These are phyloP conservation scores for Acrobasis consociella DNA, from an alignment of 2,888 invertebrate genomes.

Conservation along the genomic window DNA sequence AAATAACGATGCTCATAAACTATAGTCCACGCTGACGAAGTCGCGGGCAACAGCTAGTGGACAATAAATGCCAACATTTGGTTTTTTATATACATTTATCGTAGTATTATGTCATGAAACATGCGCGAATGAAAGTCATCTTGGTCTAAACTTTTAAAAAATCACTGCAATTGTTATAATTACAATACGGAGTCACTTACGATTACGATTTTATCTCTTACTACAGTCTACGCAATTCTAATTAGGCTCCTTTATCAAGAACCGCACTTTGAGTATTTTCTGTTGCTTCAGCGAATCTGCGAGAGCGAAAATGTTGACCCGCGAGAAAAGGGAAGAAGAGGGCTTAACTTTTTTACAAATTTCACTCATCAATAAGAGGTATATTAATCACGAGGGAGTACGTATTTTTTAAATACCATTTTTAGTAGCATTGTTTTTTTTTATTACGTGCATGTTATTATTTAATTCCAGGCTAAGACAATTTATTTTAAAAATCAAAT, in stretches of 20 bases:
- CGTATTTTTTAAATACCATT: too few relatives aligned
- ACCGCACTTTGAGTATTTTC: conserved; percentile 1
- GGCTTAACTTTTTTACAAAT: background rate
- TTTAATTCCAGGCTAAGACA: too few relatives aligned
- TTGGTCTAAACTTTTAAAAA: background rate
- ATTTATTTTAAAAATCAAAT: too few relatives aligned
- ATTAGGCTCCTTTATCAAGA: conserved; percentile 10
- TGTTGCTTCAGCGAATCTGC: conserved; percentile 12
- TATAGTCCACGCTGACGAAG: too few relatives aligned
- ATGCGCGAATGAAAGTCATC: background rate
- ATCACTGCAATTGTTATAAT: background rate
- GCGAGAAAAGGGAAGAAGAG: background rate
- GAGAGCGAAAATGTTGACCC: conserved; percentile 2
- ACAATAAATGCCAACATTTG: background rate
- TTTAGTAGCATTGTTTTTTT: too few relatives aligned
- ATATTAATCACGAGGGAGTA: too few relatives aligned
- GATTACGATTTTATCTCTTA: background rate
- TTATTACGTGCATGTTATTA: too few relatives aligned
- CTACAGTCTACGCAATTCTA: conserved; percentile 8
- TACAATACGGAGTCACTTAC: background rate
- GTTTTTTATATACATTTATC: background rate
- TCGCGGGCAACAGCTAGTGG: too few relatives aligned
- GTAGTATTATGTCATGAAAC: too few relatives aligned
- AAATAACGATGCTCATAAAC: too few relatives aligned
- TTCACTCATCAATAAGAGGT: too few relatives aligned